Evolutionary conservation across 2,797 vertebrate genomes (phyloP).

Genomic region (Gobio occitaniae): DNA sequence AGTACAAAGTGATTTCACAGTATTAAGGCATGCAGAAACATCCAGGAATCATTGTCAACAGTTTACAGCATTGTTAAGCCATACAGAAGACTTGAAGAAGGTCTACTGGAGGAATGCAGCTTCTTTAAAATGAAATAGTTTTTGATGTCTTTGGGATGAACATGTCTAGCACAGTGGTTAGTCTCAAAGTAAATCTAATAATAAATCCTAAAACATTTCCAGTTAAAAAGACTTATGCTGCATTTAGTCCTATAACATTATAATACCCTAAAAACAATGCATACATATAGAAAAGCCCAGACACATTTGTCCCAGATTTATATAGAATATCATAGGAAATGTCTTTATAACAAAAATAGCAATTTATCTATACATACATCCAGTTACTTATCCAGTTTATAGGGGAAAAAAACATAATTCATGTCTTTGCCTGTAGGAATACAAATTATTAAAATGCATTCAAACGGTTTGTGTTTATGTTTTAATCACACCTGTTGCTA

Average conservation of each 20-base stretch:
- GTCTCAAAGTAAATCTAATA: conserved; percentile 2
- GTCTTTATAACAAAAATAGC: background rate
- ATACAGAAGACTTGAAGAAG: conserved; percentile 33
- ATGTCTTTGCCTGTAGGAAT: background rate
- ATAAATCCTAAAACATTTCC: background rate
- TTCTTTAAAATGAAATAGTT: background rate
- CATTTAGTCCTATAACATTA: background rate
- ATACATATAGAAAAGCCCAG: background rate
- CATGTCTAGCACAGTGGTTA: conserved; percentile 4
- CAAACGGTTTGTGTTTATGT: conserved; percentile 39
- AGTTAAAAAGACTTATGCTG: background rate
- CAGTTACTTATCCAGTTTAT: background rate
- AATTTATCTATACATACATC: background rate
- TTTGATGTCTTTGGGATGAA: background rate
- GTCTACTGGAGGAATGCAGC: conserved; percentile 5
- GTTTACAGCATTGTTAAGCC: background rate
- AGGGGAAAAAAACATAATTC: background rate
- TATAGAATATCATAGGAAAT: background rate
- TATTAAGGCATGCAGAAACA: background rate
- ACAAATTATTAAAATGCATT: background rate
- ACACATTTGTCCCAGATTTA: background rate
- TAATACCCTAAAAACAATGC: background rate
- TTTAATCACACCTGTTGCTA: conserved; percentile 75
- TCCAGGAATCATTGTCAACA: background rate
- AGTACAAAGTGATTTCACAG: conserved; percentile 2